phyloP scores from a whole-genome alignment of 2,797 vertebrate genomes.

The Parambassis ranga region DNA sequence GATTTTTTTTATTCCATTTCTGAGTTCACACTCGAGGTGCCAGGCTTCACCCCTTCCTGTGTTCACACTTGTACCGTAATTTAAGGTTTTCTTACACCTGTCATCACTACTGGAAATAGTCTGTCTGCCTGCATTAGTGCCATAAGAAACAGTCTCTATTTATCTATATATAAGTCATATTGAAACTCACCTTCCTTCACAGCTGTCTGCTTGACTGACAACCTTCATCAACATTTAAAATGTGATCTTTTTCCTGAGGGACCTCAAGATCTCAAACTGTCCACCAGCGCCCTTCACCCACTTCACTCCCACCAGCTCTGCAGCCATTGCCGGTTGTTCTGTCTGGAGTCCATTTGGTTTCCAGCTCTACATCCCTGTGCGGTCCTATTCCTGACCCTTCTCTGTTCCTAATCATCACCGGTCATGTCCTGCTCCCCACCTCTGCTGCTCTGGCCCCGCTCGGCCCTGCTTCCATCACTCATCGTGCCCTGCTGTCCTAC shows the following conservation, averaged over 20 bases:
- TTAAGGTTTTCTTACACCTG: slow-evolving; percentile 26
- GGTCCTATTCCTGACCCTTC: slow-evolving; percentile 38
- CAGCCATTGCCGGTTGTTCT: not conserved
- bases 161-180: slow-evolving; percentile 55
- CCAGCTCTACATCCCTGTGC: slow-evolving; percentile 25
- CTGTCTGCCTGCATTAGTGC: slow-evolving; percentile 30
- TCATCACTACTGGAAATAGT: slow-evolving; percentile 36
- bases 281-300: slow-evolving; percentile 28
- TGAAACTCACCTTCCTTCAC: slow-evolving; percentile 47
- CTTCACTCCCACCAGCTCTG: slow-evolving; percentile 7
- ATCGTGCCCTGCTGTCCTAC: slow-evolving; percentile 47
- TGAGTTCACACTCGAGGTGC: not conserved
- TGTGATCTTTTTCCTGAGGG: slow-evolving; percentile 44
- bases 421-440: slow-evolving; percentile 59
- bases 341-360: slow-evolving; percentile 29
- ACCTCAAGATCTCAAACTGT: slow-evolving; percentile 38
- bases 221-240: too few relatives aligned
- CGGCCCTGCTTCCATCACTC: slow-evolving; percentile 47
- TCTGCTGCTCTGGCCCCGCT: slow-evolving; percentile 42
- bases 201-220: not conserved
- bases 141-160: slow-evolving; percentile 44
- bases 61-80: slow-evolving; percentile 13
- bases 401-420: slow-evolving; percentile 44
- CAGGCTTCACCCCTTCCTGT: not conserved
- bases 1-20: too few relatives aligned